Base-by-base conservation (phyloP, 2,797 vertebrate species). In the Phoeniculus purpureus region DNA sequence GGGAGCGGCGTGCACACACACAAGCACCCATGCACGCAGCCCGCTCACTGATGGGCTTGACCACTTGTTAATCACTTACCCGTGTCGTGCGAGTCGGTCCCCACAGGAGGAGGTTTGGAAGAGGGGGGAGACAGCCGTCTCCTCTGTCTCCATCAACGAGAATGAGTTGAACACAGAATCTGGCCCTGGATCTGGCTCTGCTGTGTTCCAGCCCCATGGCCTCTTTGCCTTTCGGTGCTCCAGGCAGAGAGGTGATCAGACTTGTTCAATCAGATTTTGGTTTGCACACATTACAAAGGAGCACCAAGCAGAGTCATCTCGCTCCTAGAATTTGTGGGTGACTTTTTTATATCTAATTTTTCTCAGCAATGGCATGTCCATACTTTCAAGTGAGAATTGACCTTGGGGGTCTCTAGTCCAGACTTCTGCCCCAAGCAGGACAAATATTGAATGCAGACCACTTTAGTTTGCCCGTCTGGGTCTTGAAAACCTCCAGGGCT, bases 21-120 rank as follows among this genome's bases (percentile, higher is more conserved):
- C 76, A 77, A 76, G 91, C 81, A 8, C 91, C 95, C 94, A 74
- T 95, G 91, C 94, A 92, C 59, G 37, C 88, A 94, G 92, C 62
- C 50, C 84, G 83, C 31, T 10, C 86, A 87, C 78, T 90, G 81
- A 85, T 2, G 52, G 64, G 58, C 66, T n/a, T 27, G 81, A 83
- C 51, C 26, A 1, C 55, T 88, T 31, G 0, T 95, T 91, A 92
- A 94, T 96, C 84, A 91, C 74, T 90, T 47, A 23, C 40, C 4
- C 7, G 48, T 81, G 55, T 62, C 15, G 1, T 67, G 70, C 0
- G 0, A 82, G 73, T 45, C 8, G 1, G 47, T 74, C 80, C 32
- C 67, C 4, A 2, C 72, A 64, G 75, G 71, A 86, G 31, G 51
- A 32, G 5, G n/a, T 26, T 64, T 89, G 85, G 84, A 80, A 80